These are phyloP conservation scores for Tenthredo amoena DNA, from an alignment of 2,888 invertebrate genomes.

Conservation along the genomic window DNA sequence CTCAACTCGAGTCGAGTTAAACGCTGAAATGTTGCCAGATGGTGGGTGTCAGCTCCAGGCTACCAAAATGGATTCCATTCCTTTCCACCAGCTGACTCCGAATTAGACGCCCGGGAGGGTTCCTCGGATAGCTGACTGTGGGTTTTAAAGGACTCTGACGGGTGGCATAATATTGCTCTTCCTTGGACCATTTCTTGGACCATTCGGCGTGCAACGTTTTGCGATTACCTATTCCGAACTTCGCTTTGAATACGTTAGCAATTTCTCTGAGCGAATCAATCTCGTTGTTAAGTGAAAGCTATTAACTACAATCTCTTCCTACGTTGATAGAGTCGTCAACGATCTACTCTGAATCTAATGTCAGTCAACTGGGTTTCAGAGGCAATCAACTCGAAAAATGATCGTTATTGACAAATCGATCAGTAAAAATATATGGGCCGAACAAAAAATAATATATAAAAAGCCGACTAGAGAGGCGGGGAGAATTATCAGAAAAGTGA, in stretches of 20 bases:
- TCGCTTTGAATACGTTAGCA: constrained; percentile 39
- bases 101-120: constrained; percentile 63
- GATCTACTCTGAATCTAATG: constrained; percentile 36
- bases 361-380: constrained; percentile 30
- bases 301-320: constrained; percentile 31
- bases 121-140: constrained; percentile 63
- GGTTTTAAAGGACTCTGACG: constrained; percentile 55
- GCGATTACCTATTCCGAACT: constrained; percentile 7
- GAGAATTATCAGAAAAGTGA: not conserved
- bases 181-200: constrained; percentile 42
- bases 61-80: constrained; percentile 62
- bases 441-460: constrained; percentile 18
- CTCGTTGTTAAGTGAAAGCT: constrained; percentile 32
- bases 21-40: constrained; percentile 68
- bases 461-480: not conserved
- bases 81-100: constrained; percentile 68
- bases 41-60: constrained; percentile 62
- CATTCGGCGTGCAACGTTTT: constrained; percentile 33
- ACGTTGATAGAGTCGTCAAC: constrained; percentile 42
- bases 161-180: constrained; percentile 49
- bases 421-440: constrained; percentile 21
- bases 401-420: constrained; percentile 42
- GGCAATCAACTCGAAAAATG: constrained; percentile 37
- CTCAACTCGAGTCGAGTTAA: constrained; percentile 54
- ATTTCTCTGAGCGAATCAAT: constrained; percentile 39